Percentiles rank a stretch among this genome's conserved stretches.
Conservation (phyloP, 2,113 vertebrate species). For the Pampusana beccarii region DNA sequence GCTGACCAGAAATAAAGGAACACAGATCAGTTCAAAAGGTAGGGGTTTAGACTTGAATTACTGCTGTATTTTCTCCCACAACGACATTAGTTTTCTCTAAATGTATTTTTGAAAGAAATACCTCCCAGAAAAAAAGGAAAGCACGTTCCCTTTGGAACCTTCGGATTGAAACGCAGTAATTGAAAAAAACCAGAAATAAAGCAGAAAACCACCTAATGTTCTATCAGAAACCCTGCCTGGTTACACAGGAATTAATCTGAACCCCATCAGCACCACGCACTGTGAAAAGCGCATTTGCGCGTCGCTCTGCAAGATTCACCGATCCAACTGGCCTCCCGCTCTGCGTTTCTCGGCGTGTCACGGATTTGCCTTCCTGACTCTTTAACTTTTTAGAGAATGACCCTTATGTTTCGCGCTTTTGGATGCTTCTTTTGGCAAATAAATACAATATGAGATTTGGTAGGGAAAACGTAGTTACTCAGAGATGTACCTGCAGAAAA, state of each 20-base stretch:
- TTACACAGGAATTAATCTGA: not conserved
- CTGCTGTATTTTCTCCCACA: not conserved
- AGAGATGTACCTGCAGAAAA: slow-evolving; percentile 4
- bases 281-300: accelerated
- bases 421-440: slow-evolving; percentile 1
- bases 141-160: accelerated
- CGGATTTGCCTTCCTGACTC: not conserved
- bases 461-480: slow-evolving; percentile 34
- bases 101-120: not conserved
- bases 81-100: not conserved
- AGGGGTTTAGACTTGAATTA: not conserved
- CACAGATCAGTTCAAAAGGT: not conserved
- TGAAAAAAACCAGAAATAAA: not conserved
- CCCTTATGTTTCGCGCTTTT: not conserved
- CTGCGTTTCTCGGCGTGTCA: not conserved
- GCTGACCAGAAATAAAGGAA: not conserved
- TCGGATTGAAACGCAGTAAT: not conserved
- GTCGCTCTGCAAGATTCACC: accelerated
- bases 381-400: not conserved
- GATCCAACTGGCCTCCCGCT: not conserved
- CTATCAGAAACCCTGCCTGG: not conserved
- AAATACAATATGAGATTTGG: not conserved
- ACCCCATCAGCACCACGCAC: accelerated
- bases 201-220: not conserved
- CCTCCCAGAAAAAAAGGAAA: not conserved